Base-by-base conservation (phyloP, 2,113 vertebrate genomes). In the Syngnathus scovelli region DNA sequence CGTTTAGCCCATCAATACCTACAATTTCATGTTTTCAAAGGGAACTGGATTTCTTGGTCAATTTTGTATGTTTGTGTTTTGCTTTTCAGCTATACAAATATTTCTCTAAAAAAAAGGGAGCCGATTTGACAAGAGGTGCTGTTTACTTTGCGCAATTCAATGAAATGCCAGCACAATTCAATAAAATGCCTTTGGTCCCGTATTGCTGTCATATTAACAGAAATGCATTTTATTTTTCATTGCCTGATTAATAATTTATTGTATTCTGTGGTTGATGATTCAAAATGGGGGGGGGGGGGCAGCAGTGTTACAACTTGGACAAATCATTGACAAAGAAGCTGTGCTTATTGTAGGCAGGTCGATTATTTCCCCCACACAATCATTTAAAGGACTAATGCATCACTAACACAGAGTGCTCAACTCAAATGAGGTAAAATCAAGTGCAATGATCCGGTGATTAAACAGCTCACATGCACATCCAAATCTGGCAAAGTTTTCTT, bases 1-100 rank as follows among this genome's bases (percentile, higher is more conserved):
- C 90, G 89, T 88, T 91, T 92, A 92, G 86, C 86, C 86, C 79
- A 78, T 91, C 90, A 83, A 90, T 92, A 85, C 83, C 87, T 87
- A 76, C 75, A 82, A 81, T 87, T 87, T 87, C 76, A 86, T 86
- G 27, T 33, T 33, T 33, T 33, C 27, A 33, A 33, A 33, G 27
- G 27, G 27, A 33, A 3, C 27, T 33, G 27, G 27, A 33, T 33
- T 33, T 33, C 27, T 33, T 33, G 27, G 27, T 74, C 76, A 78
- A 88, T 90, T 85, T 68, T 83, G 72, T 77, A 72, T 83, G 77
- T 85, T 85, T 83, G 69, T 85, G 81, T 84, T 85, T 80, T 77
- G 69, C 80, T 80, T 68, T 84, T 78, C 74, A 64, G 71, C 71
- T 70, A 78, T 65, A 74, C 78, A 84, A 69, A 73, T 76, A 78